phyloP scores from a whole-genome alignment of 2,113 vertebrate species.

The Alexandromys fortis region DNA sequence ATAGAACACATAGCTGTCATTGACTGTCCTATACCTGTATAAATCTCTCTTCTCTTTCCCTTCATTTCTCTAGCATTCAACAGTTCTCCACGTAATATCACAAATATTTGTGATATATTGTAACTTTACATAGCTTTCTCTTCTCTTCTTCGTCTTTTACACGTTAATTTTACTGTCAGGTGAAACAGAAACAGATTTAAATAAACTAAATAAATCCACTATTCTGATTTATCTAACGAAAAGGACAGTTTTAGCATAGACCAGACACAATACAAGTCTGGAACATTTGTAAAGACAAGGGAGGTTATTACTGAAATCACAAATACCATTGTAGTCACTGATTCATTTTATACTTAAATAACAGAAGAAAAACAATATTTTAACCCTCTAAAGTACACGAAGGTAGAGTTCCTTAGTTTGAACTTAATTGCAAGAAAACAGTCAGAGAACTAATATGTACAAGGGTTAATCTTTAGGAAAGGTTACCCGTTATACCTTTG shows the following conservation, averaged over 20 bases:
- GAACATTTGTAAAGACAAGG: conserved; percentile 16
- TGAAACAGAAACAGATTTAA: background rate
- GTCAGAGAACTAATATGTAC: background rate
- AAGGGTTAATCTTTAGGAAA: background rate
- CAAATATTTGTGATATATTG: background rate
- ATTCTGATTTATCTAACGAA: background rate
- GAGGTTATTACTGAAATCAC: background rate
- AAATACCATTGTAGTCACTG: background rate
- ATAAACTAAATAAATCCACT: background rate
- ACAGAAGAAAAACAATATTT: background rate
- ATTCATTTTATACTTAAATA: conserved; percentile 14
- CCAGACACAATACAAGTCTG: background rate
- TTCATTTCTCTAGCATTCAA: background rate
- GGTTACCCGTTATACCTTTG: background rate
- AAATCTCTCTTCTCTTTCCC: background rate
- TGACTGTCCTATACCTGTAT: no score
- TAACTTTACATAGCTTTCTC: background rate
- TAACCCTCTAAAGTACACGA: background rate
- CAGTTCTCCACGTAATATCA: background rate
- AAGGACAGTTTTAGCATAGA: background rate
- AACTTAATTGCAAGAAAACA: background rate
- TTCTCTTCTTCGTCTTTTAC: background rate
- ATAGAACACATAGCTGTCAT: no score
- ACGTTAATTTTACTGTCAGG: background rate
- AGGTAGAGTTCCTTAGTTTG: background rate